These are phyloP conservation scores for Papilio helenus DNA, from an alignment of 1,140 invertebrate species.

Conservation along the genomic window DNA sequence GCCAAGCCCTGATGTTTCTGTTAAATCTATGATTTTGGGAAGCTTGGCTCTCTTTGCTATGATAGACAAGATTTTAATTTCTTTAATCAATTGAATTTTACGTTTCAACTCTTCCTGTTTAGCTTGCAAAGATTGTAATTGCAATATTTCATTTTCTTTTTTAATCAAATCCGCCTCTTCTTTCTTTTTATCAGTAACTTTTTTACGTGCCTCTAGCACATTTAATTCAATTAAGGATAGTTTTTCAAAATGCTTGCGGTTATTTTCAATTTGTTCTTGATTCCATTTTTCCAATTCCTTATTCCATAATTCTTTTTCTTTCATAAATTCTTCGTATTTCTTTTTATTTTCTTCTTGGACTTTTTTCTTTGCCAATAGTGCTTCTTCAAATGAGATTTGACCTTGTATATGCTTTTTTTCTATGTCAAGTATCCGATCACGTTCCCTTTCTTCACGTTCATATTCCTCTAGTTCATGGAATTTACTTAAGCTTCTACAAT, in stretches of 20 bases:
- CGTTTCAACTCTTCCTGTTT: constrained; percentile 80
- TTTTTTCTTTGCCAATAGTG: constrained; percentile 81
- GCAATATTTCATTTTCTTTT: constrained; percentile 73
- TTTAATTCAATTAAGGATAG: constrained; percentile 75
- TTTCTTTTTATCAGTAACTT: constrained; percentile 72
- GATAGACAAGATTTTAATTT: constrained; percentile 82
- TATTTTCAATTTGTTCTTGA: constrained; percentile 74
- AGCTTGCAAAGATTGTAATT: constrained; percentile 67
- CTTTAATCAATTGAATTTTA: constrained; percentile 81
- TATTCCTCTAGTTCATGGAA: constrained; percentile 75
- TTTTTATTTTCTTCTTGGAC: constrained; percentile 77
- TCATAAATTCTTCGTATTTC: constrained; percentile 79
- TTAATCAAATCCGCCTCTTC: constrained; percentile 73
- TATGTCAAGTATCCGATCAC: constrained; percentile 78
- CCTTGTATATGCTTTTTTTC: constrained; percentile 83
- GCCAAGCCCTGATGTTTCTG: constrained; percentile 81
- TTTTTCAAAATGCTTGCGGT: constrained; percentile 75
- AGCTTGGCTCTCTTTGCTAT: constrained; percentile 71
- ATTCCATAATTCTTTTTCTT: constrained; percentile 77
- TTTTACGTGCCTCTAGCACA: constrained; percentile 76
- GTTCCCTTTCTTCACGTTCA: constrained; percentile 74
- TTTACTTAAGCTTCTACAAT: constrained; percentile 69
- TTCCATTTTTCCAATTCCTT: constrained; percentile 81
- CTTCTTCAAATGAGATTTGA: constrained; percentile 83
- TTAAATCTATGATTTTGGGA: constrained; percentile 82